These are phyloP conservation scores for Chelonus formosanus DNA, from an alignment of 2,888 invertebrate genomes.

Conservation along the genomic window DNA sequence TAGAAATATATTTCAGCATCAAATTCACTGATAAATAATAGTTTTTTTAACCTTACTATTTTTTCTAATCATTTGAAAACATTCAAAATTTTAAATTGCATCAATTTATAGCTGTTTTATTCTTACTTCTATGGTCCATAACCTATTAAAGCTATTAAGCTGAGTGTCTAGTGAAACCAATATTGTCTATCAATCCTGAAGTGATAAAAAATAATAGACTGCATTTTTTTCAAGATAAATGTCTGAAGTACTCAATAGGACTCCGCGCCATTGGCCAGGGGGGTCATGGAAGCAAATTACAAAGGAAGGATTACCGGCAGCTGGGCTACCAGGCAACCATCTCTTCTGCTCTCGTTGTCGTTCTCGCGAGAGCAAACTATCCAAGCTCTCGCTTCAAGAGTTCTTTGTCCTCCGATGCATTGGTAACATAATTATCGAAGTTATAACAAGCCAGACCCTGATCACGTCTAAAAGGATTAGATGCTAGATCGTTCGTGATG, in stretches of 20 bases:
- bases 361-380: slow-evolving; percentile 29
- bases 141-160: no score
- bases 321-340: slow-evolving; percentile 63
- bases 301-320: slow-evolving; percentile 66
- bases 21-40: no score
- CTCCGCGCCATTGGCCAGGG: slow-evolving; percentile 57
- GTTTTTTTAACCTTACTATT: no score
- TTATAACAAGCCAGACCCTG: slow-evolving; percentile 64
- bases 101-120: no score
- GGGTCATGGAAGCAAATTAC: slow-evolving; percentile 64
- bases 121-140: no score
- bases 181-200: background rate
- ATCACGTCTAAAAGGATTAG: slow-evolving; percentile 51
- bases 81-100: no score
- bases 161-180: no score
- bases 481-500: slow-evolving; percentile 38
- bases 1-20: no score
- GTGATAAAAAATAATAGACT: slow-evolving; percentile 12
- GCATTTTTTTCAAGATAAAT: slow-evolving; percentile 26
- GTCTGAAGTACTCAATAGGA: slow-evolving; percentile 23
- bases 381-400: slow-evolving; percentile 52
- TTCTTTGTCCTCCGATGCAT: slow-evolving; percentile 63
- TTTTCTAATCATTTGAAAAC: no score
- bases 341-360: slow-evolving; percentile 44
- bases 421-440: slow-evolving; percentile 66